Percentiles rank a stretch among this genome's conserved stretches.
Conservation (phyloP, 2,797 vertebrate genomes). For the Halcyon smyrnensis region DNA sequence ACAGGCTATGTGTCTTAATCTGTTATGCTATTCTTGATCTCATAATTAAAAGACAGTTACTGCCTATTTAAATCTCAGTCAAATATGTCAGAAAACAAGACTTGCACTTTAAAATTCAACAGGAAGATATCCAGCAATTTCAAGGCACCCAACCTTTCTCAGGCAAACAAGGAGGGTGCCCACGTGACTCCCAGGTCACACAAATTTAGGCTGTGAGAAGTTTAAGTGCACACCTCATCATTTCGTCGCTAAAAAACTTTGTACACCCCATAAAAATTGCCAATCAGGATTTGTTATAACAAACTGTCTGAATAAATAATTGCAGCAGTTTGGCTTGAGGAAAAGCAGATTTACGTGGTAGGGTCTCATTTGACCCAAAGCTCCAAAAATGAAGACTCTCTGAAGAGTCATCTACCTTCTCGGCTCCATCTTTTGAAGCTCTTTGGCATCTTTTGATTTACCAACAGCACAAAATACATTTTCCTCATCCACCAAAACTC, state of each 20-base stretch:
- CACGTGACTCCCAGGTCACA: background rate
- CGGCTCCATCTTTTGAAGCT: background rate
- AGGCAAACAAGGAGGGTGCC: fast-evolving
- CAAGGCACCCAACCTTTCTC: background rate
- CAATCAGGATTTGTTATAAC: background rate
- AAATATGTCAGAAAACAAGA: background rate
- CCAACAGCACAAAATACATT: background rate
- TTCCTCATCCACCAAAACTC: background rate
- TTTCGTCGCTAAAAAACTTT: background rate
- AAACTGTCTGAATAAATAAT: background rate
- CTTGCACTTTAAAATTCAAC: background rate
- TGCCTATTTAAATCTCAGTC: background rate
- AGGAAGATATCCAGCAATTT: background rate
- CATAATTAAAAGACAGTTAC: constrained; percentile 19
- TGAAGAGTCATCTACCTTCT: background rate
- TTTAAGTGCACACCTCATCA: background rate
- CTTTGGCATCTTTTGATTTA: background rate
- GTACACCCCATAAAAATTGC: too few species aligned
- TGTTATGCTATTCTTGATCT: background rate
- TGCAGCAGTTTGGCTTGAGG: background rate
- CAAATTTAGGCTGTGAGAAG: background rate
- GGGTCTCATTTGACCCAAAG: background rate
- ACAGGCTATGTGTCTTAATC: background rate
- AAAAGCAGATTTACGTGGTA: background rate
- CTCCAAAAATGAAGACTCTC: background rate